phyloP scores from a whole-genome alignment of 2,888 invertebrate genomes.

The Anorthoa munda region DNA sequence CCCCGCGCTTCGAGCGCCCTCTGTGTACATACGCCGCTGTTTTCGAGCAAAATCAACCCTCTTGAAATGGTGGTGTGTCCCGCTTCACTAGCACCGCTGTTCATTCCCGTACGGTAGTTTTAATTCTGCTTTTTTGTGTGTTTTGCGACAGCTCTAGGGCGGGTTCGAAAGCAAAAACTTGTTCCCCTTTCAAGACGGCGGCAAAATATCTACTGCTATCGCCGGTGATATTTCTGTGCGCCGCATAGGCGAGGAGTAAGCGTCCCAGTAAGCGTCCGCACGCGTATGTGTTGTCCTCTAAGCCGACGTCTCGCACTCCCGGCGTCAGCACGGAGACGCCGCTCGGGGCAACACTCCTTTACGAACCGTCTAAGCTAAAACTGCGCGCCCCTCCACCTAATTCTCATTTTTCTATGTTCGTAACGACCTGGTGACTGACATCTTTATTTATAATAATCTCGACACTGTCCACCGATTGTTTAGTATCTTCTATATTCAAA shows the following conservation, averaged over 20 bases:
- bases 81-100: conserved; percentile 73
- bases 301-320: conserved; percentile 61
- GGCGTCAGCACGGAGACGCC: conserved; percentile 33
- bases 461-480: too few species aligned
- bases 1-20: conserved; percentile 64
- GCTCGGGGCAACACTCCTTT: conserved; percentile 35
- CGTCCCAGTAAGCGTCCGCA: conserved; percentile 87
- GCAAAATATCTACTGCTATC: conserved; percentile 94
- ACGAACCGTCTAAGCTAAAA: background rate
- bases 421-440: background rate
- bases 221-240: conserved; percentile 95
- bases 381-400: conserved; percentile 4
- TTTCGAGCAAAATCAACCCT: conserved; percentile 89
- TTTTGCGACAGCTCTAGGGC: conserved; percentile 91
- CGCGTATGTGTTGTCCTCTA: conserved; percentile 77
- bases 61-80: conserved; percentile 88
- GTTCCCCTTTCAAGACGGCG: conserved; percentile 94
- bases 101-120: conserved; percentile 68
- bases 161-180: conserved; percentile 92
- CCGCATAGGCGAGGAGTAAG: conserved; percentile 89
- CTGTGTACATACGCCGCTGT: conserved; percentile 75
- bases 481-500: too few species aligned
- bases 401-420: background rate
- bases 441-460: too few species aligned
- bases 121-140: conserved; percentile 86